Evolutionary conservation across 2,888 invertebrate species (phyloP), one percentile per base, ranked within the genome.

Genomic region (Leptopilina syphax): DNA sequence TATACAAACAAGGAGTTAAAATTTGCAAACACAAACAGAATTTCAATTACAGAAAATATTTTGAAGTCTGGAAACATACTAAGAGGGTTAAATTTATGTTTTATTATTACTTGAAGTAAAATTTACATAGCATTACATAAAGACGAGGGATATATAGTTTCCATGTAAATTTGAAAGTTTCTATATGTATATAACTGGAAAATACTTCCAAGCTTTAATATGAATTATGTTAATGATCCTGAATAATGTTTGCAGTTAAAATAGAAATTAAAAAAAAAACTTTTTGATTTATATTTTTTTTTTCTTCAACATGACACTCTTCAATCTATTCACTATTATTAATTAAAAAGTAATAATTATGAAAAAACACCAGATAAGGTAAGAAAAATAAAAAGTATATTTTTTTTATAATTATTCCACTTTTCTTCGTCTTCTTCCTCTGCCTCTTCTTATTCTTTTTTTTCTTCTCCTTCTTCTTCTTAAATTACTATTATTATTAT

Each of bases 21-120:
- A 60, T n/a, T 60, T n/a, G 8, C 8, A 44, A 50, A 50, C 9
- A 63, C 63, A 63, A 63, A 63, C 63, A 63, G 18, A 63, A 63
- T 63, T 63, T 24, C 63, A 63, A 63, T 63, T 24, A 63, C 63
- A 63, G 63, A 63, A 63, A 63, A 63, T 63, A 63, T 63, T 63
- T 63, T 63, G 8, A 63, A 63, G 63, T 63, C 63, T 63, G 8
- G 63, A 50, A 63, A 24, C 63, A 63, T 18, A 24, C 44, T 24
- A 24, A 24, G 63, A 63, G 63, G 63, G 63, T 63, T 63, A 63
- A 63, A n/a, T 63, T 63, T 63, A 63, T 63, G 63, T 63, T 63
- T 63, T 63, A 63, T 63, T 63, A 63, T 63, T 18, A 63, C 63
- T 63, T 18, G 63, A 63, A 63, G 63, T 63, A 63, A 50, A 50